phyloP scores from a whole-genome alignment of 2,888 invertebrate genomes.

The Incurvaria masculella region DNA sequence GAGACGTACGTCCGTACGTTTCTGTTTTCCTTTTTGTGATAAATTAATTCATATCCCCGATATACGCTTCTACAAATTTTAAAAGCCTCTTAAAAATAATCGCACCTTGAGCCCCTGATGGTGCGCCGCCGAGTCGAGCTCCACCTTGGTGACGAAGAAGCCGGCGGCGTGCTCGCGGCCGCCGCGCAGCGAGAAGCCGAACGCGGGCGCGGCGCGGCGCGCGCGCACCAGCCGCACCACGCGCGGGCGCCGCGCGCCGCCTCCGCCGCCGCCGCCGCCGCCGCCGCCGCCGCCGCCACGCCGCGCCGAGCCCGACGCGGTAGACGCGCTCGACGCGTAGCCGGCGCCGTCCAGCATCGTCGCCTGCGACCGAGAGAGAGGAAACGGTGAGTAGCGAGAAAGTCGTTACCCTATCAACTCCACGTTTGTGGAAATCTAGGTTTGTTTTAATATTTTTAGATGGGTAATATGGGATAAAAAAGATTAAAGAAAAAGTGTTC shows the following conservation, averaged over 20 bases:
- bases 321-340: slow-evolving; percentile 43
- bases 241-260: slow-evolving; percentile 37
- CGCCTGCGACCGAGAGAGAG: too few species aligned
- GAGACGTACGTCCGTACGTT: too few species aligned
- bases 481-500: too few species aligned
- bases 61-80: too few species aligned
- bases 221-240: slow-evolving; percentile 43
- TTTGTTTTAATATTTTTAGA: too few species aligned
- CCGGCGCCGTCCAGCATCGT: slow-evolving; percentile 22
- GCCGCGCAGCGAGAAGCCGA: slow-evolving; percentile 81
- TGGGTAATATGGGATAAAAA: too few species aligned
- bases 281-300: slow-evolving; percentile 18
- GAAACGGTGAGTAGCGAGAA: too few species aligned
- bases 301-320: slow-evolving; percentile 39
- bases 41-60: too few species aligned
- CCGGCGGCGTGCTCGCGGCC: slow-evolving; percentile 91
- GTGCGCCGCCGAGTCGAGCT: slow-evolving; percentile 83
- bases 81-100: too few species aligned
- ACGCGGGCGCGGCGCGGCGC: slow-evolving; percentile 55
- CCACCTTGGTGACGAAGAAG: slow-evolving; percentile 87
- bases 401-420: too few species aligned
- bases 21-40: too few species aligned
- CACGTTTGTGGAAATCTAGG: too few species aligned
- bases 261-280: slow-evolving; percentile 16
- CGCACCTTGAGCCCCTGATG: slow-evolving; percentile 82